Percentiles rank a stretch among this genome's conserved stretches.
phyloP scores from a whole-genome alignment of 2,888 invertebrate species.

The Agonopterix heracliana region DNA sequence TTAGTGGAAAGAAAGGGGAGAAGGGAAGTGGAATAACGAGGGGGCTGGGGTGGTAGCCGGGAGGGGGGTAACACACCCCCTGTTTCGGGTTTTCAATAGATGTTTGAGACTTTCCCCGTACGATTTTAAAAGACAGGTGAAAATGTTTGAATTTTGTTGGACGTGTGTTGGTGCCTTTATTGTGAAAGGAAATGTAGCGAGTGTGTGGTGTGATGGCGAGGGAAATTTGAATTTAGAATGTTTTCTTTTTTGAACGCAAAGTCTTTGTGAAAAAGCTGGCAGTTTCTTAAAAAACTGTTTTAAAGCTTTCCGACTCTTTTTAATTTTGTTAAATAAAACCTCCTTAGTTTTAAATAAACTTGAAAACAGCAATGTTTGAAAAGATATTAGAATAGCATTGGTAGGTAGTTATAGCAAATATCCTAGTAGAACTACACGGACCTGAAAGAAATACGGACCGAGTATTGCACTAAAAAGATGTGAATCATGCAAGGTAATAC shows the following conservation, averaged over 20 bases:
- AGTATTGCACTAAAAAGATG: too few species aligned
- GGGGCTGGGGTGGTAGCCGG: constrained; percentile 26
- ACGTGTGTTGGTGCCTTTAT: not conserved
- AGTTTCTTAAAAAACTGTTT: not conserved
- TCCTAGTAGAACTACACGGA: too few species aligned
- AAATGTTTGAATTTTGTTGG: constrained; percentile 1
- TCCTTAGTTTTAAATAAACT: too few species aligned
- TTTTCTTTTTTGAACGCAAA: not conserved
- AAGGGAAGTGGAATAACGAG: constrained; percentile 59
- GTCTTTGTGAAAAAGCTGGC: not conserved
- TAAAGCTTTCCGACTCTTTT: not conserved
- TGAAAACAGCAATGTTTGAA: too few species aligned
- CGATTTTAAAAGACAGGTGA: constrained; percentile 48
- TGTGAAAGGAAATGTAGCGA: not conserved
- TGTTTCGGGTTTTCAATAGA: constrained; percentile 76
- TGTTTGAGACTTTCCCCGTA: constrained; percentile 64
- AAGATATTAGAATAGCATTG: too few species aligned
- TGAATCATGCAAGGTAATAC: too few species aligned
- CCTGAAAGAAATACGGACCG: too few species aligned
- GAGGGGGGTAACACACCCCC: constrained; percentile 45
- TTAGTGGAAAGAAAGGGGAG: constrained; percentile 74
- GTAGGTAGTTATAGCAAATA: too few species aligned
- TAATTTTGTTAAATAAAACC: too few species aligned
- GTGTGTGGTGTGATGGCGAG: not conserved
- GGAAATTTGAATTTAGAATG: not conserved